A percentile compares a stretch with the other conserved stretches of the same genome.
phyloP scores from a whole-genome alignment of 1,140 invertebrate genomes.

The Drosophila ficusphila region DNA sequence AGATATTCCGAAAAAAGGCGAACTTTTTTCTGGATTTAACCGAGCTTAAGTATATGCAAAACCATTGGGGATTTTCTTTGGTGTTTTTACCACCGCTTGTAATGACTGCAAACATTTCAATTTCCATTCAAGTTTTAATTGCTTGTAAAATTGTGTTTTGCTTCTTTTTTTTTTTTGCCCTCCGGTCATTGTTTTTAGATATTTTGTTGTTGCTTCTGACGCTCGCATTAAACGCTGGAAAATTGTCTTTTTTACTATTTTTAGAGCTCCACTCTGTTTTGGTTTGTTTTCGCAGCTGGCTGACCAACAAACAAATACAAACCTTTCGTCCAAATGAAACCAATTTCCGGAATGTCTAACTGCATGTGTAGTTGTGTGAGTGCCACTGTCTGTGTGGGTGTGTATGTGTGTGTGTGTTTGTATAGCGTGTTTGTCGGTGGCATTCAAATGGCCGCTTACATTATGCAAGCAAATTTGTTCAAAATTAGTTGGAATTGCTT shows the following conservation, averaged over 20 bases:
- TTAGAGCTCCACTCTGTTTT: constrained; percentile 15
- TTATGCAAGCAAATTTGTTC: constrained; percentile 69
- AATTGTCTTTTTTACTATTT: constrained; percentile 27
- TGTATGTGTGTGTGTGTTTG: constrained; percentile 3
- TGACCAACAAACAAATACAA: constrained; percentile 40
- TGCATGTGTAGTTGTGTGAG: neutral
- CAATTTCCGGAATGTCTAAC: constrained; percentile 35
- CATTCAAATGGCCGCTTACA: constrained; percentile 49
- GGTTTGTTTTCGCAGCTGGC: constrained; percentile 24
- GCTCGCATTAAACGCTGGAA: no score
- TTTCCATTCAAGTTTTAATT: constrained; percentile 77
- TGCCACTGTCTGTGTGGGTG: constrained; percentile 4
- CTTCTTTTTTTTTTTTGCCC: constrained; percentile 1
- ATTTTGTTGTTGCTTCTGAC: constrained; percentile 22
- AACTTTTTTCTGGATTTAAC: neutral
- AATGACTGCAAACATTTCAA: constrained; percentile 54
- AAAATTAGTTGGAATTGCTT: constrained; percentile 70
- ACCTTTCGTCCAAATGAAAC: constrained; percentile 41
- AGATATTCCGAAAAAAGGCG: neutral
- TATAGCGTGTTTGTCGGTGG: constrained; percentile 10
- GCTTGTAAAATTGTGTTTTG: constrained; percentile 69
- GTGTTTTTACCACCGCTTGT: neutral
- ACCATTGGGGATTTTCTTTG: neutral
- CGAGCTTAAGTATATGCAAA: constrained; percentile 4
- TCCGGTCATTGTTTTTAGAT: constrained; percentile 21